Base-by-base conservation (phyloP, 1,140 invertebrate species). In the Zaprionus vittiger region DNA sequence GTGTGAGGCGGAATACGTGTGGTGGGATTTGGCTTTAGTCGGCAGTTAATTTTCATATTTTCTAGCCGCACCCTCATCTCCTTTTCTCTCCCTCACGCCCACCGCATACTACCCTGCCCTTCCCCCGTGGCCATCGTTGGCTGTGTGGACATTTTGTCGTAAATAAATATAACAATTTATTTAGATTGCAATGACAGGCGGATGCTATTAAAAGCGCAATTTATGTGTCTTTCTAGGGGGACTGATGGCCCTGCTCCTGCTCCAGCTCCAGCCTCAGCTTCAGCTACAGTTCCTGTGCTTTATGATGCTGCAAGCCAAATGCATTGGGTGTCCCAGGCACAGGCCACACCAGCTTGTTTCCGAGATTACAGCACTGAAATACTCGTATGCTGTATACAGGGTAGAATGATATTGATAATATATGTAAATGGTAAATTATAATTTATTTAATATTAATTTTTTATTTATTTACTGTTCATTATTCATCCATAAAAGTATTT, bases 91-190 rank as follows among this genome's bases (percentile, higher is more conserved):
- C 28, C 28, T 22, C 47, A 52, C 17, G 38, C 38, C 38, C 38
- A 6, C 38, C 15, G 5, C 52, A 61, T 38, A 55, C 20, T 20
- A 20, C 17, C n/a, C 17, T 22, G 55, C 17, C 14, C 59, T 24
- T 20, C 11, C 11, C 31, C 11, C 14, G 20, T n/a, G 12, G 11
- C 56, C 28, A 17, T 28, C n/a, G 52, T 26, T n/a, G 6, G 34
- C 56, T 34, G 49, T 73, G 57, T 75, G 82, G 70, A 90, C 86
- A 90, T 80, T 85, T 81, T 82, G 82, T 90, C 86, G 86, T 90
- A 90, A 90, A 90, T 90, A 90, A 90, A 90, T 91, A 85, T 90
- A 90, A 91, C 85, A 90, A 90, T 90, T 90, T 90, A 90, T 90
- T 90, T 90, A 90, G 85, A 90, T 90, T 90, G 85, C 85, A 85